Evolutionary conservation across 2,888 invertebrate genomes (phyloP), one percentile per base, ranked within the genome.

Genomic region (Gastracanthus pulcherrimus): DNA sequence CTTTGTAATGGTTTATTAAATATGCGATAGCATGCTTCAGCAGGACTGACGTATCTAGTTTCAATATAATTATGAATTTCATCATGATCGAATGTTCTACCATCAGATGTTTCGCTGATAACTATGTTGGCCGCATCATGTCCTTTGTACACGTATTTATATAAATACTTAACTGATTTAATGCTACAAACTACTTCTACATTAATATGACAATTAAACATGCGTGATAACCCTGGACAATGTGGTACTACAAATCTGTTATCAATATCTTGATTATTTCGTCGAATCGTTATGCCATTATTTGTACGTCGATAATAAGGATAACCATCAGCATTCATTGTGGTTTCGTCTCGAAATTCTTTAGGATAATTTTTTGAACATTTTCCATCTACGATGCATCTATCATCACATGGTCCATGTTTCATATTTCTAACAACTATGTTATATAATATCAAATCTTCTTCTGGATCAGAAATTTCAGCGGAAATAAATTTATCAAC

Each of bases 321-420:
- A 82, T 87, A 87, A 11, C 86, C 86, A 67, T 87, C 84, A 74
- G 78, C 84, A 81, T 82, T 81, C 48, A 84, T 81, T 31, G 75
- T 83, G 55, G 85, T 87, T 70, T 85, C 82, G 34, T 84, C 79
- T 26, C 69, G 72, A 64, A 87, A 88, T 55, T 69, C 3, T 85
- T 88, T 89, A n/a, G 87, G 86, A 69, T 76, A 87, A 66, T 80
- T 55, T 80, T 87, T 87, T n/a, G 81, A 71, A 45, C 85, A 86
- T 81, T 84, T 84, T 16, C 83, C 83, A 51, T 86, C 79, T 71
- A 85, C 70, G 16, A 62, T n/a, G n/a, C n/a, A n/a, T n/a, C n/a
- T n/a, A n/a, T n/a, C n/a, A n/a, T n/a, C n/a, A n/a, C n/a, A n/a
- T 67, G 13, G 45, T 70, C 89, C 89, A 85, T 92, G 89, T 77